These are phyloP conservation scores for Neofelis nebulosa DNA, from an alignment of 2,113 vertebrate genomes.

Conservation along the genomic window DNA sequence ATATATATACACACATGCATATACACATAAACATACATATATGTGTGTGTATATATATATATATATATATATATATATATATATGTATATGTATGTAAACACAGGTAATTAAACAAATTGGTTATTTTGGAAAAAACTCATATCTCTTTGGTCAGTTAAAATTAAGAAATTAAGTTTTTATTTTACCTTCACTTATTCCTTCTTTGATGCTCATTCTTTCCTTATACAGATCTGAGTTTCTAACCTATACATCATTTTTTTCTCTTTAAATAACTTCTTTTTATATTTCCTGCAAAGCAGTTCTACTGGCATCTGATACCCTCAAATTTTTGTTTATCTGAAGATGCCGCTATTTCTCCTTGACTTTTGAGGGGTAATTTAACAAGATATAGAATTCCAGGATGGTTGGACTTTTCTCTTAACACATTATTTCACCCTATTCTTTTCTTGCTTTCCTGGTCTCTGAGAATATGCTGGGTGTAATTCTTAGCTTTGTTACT, in stretches of 20 bases:
- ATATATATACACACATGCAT: neutral
- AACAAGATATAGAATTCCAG: neutral
- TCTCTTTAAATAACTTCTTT: neutral
- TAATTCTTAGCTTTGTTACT: neutral
- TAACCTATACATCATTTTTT: neutral
- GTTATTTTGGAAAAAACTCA: neutral
- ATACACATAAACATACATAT: neutral
- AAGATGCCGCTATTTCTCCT: neutral
- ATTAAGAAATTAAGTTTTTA: neutral
- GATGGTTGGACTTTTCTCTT: neutral
- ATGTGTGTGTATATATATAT: too few species aligned
- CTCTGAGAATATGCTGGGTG: neutral
- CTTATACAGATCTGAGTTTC: neutral
- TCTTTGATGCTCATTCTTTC: neutral
- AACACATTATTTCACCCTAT: neutral
- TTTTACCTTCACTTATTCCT: neutral
- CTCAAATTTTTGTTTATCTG: neutral
- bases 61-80: neutral
- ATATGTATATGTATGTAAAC: neutral
- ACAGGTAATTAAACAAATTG: neutral
- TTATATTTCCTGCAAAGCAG: neutral
- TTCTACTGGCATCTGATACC: neutral
- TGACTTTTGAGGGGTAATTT: neutral
- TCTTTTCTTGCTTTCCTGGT: neutral
- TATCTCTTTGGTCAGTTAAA: neutral